Conservation (phyloP, 2,888 invertebrate genomes). For the Sarcophaga variegata region DNA sequence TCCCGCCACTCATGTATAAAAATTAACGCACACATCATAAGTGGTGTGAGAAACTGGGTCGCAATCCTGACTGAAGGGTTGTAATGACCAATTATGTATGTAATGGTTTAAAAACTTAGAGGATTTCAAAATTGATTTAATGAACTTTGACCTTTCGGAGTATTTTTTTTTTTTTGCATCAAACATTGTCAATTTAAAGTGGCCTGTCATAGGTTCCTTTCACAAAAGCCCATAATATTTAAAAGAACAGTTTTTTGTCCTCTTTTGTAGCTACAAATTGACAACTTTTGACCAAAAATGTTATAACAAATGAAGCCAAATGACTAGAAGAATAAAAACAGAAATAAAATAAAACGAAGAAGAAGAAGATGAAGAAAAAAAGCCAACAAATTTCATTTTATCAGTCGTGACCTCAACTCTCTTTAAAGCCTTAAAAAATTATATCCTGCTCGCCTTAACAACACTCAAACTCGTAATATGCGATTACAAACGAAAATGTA, state of each 20-base stretch:
- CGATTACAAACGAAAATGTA: conserved; percentile 4
- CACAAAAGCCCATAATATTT: background rate
- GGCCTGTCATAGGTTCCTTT: background rate
- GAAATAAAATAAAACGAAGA: no score
- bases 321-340: background rate
- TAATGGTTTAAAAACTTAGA: no score
- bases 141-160: no score
- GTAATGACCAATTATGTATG: no score
- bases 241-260: background rate
- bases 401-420: conserved; percentile 66
- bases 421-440: background rate
- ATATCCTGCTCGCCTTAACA: conserved; percentile 45
- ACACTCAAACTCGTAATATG: conserved; percentile 32
- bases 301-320: conserved; percentile 37
- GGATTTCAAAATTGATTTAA: no score
- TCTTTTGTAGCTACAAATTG: conserved; percentile 42
- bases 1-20: no score
- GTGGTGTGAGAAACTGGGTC: no score
- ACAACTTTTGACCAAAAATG: conserved; percentile 53
- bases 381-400: conserved; percentile 41
- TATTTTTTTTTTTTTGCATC: no score
- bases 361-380: no score
- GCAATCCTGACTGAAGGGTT: no score
- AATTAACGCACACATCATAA: no score
- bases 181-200: background rate